Percentiles rank a stretch among this genome's conserved stretches.
Evolutionary conservation across 1,140 invertebrate species (phyloP).

Genomic region (Adoxophyes honmai): DNA sequence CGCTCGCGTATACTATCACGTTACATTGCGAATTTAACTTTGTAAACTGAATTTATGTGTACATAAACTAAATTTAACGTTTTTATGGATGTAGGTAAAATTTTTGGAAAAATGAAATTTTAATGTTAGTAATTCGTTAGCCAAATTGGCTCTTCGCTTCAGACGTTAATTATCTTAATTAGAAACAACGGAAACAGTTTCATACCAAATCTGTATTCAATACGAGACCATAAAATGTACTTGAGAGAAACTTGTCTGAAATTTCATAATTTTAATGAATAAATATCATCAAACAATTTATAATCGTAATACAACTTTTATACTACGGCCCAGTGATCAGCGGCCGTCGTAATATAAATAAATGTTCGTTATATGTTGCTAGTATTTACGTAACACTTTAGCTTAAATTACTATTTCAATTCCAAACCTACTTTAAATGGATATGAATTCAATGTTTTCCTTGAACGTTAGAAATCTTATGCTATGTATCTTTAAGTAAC

Average conservation of each 20-base stretch:
- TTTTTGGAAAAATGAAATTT: not conserved
- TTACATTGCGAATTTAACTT: slow-evolving; percentile 11
- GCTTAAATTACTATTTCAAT: not conserved
- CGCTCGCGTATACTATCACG: not conserved
- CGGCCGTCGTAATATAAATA: not conserved
- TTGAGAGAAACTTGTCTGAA: too few relatives aligned
- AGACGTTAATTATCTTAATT: too few relatives aligned
- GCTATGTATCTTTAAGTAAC: slow-evolving; percentile 2
- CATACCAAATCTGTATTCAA: too few relatives aligned
- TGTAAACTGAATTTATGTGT: slow-evolving; percentile 10
- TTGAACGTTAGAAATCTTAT: not conserved
- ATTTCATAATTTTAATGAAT: too few relatives aligned
- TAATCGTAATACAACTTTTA: too few relatives aligned
- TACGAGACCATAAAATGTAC: too few relatives aligned
- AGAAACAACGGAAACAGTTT: too few relatives aligned
- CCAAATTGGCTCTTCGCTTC: not conserved
- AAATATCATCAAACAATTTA: too few relatives aligned
- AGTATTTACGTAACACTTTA: not conserved
- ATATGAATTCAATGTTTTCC: slow-evolving; percentile 5
- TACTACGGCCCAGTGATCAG: not conserved
- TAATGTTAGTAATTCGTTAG: not conserved
- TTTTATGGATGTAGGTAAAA: not conserved
- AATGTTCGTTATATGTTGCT: not conserved
- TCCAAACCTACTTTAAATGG: not conserved
- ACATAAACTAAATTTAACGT: slow-evolving; percentile 5